Conservation (phyloP, 1,140 invertebrate species). For the Drosophila miranda region DNA sequence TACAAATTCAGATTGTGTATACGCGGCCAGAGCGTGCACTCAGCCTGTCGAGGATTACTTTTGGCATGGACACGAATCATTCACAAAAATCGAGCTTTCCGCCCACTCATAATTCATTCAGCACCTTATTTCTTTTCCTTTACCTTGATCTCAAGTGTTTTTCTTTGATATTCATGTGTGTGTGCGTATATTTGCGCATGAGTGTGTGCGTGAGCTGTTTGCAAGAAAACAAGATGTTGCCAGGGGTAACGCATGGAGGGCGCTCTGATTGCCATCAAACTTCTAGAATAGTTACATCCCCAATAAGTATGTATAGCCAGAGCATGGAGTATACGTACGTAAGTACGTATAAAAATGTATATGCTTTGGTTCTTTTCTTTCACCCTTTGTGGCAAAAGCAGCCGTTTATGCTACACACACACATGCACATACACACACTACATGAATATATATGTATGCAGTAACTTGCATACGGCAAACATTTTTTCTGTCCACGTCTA, state of each 20-base stretch:
- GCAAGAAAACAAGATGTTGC: slow-evolving; percentile 31
- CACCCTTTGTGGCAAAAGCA: slow-evolving; percentile 46
- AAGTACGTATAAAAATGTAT: not conserved
- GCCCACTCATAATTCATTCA: slow-evolving; percentile 45
- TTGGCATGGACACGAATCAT: slow-evolving; percentile 31
- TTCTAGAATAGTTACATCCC: not conserved
- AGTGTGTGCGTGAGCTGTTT: slow-evolving; percentile 3
- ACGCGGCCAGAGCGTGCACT: slow-evolving; percentile 15
- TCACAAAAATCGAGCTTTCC: slow-evolving; percentile 27
- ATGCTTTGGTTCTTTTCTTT: slow-evolving; percentile 42
- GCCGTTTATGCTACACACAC: slow-evolving; percentile 29
- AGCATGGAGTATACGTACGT: not conserved
- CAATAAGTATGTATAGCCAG: slow-evolving; percentile 6
- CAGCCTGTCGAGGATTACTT: slow-evolving; percentile 24
- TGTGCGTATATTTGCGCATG: not conserved
- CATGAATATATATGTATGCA: not conserved
- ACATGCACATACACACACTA: slow-evolving; percentile 14
- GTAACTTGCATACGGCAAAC: not conserved
- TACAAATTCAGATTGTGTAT: slow-evolving; percentile 27
- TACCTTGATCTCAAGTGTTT: slow-evolving; percentile 28
- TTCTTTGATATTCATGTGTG: slow-evolving; percentile 2
- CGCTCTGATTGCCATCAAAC: not conserved
- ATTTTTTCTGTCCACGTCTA: not conserved
- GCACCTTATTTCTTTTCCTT: slow-evolving; percentile 25
- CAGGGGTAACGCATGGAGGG: slow-evolving; percentile 21